Evolutionary conservation across 2,113 vertebrate species (phyloP).

Genomic region (Centropristis striata): DNA sequence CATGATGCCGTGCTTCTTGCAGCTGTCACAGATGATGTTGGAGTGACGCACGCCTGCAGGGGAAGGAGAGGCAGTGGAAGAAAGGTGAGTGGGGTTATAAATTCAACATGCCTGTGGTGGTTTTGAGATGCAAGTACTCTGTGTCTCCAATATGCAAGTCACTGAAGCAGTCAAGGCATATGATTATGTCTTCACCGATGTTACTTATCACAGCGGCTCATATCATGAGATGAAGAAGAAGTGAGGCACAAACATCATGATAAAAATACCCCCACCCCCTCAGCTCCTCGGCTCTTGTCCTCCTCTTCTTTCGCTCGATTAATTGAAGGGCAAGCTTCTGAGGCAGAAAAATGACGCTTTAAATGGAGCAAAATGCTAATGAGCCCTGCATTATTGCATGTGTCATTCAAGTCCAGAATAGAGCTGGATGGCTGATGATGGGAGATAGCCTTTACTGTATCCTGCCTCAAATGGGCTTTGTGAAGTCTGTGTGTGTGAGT

Average conservation of each 20-base stretch:
- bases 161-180: slow-evolving; percentile 2
- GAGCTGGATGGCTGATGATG: slow-evolving; percentile 39
- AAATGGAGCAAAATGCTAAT: slow-evolving; percentile 74
- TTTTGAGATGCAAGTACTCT: background rate
- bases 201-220: slow-evolving; percentile 21
- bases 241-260: slow-evolving; percentile 48
- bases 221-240: slow-evolving; percentile 47
- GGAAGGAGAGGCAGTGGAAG: background rate
- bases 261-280: slow-evolving; percentile 42
- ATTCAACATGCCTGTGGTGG: background rate
- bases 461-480: slow-evolving; percentile 5
- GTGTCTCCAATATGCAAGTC: background rate
- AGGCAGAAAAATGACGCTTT: slow-evolving; percentile 72
- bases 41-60: slow-evolving; percentile 94
- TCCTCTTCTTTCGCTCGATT: slow-evolving; percentile 65
- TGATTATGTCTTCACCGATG: background rate
- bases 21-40: slow-evolving; percentile 99
- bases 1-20: slow-evolving; percentile 97
- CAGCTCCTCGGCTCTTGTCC: slow-evolving; percentile 39
- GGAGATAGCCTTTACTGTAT: slow-evolving; percentile 25
- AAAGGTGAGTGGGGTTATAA: slow-evolving; percentile 5
- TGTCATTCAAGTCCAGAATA: slow-evolving; percentile 59
- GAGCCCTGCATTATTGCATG: slow-evolving; percentile 55
- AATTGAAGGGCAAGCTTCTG: slow-evolving; percentile 64
- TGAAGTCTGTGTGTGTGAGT: background rate